These are phyloP conservation scores for Aphyosemion australe DNA, from an alignment of 2,113 vertebrate genomes.

Conservation along the genomic window DNA sequence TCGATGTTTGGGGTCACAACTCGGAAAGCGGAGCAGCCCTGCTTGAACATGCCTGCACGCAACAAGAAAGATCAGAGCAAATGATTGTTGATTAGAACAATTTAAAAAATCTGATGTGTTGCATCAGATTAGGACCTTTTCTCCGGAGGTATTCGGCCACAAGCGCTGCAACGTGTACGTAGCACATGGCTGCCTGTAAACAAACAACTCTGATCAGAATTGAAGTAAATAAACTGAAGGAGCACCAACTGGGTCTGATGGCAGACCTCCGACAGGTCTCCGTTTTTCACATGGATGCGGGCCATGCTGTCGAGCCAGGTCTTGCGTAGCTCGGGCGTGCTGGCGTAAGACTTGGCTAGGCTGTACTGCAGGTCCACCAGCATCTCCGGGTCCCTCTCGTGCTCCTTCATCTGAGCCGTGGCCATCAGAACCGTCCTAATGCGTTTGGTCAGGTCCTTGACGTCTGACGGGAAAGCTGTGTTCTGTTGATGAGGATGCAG, in stretches of 20 bases:
- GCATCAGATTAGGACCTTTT: constrained; percentile 81
- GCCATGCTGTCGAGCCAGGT: constrained; percentile 99
- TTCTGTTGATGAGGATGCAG: constrained; percentile 75
- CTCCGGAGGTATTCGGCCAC: constrained; percentile 94
- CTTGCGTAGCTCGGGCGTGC: constrained; percentile 96
- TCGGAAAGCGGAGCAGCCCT: constrained; percentile 94
- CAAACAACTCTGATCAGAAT: constrained; percentile 19
- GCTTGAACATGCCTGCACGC: constrained; percentile 89
- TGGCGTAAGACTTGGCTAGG: constrained; percentile 96
- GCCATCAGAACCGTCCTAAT: constrained; percentile 98
- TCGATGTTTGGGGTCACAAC: constrained; percentile 98
- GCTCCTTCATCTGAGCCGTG: constrained; percentile 99
- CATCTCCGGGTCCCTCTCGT: constrained; percentile 97
- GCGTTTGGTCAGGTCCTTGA: constrained; percentile 97
- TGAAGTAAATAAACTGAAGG: not conserved
- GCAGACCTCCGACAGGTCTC: constrained; percentile 93
- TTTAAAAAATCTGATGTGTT: not conserved
- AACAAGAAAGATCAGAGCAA: not conserved
- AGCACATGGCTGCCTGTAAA: constrained; percentile 94
- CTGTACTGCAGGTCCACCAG: constrained; percentile 98
- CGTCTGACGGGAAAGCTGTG: constrained; percentile 94
- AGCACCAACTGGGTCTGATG: not conserved
- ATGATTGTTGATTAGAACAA: not conserved
- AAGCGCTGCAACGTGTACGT: constrained; percentile 92
- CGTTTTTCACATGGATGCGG: constrained; percentile 96